Evolutionary conservation across 2,888 invertebrate species (phyloP), one percentile per base, ranked within the genome.

Genomic region (Galerucella nymphaeae): DNA sequence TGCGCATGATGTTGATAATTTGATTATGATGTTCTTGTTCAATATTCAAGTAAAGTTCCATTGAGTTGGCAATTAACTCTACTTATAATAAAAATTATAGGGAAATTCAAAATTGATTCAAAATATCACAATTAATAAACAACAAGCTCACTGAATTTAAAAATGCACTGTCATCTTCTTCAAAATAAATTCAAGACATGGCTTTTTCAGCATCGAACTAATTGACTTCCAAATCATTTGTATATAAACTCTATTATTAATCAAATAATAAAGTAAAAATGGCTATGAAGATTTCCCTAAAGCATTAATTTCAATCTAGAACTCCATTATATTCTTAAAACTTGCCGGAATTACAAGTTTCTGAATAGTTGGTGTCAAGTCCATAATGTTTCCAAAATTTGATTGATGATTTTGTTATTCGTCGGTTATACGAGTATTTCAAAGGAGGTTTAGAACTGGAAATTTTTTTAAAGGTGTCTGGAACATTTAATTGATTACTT

Each of bases 291-390:
- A 41, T 62, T 62, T 41, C n/a, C 63, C 8, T 11, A 63, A 61
- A 70, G 57, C 70, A 70, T 70, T 64, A 70, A 70, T 70, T 57
- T 70, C 63, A 63, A 70, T 70, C 70, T 63, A 23, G 45, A 70
- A 62, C 55, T 63, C 70, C 70, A 70, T 70, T 70, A 70, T 64
- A 70, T 70, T 70, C 69, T 70, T 70, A 70, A 70, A 70, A 70
- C 23, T 70, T 63, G 70, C 70, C 57, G 10, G 70, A 70, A 70
- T 70, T 70, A 70, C 70, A 70, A 70, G 42, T 70, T 70, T 63
- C 57, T 55, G 57, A 70, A 70, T 70, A 70, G 70, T 70, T 70
- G 63, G 45, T 63, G 70, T 70, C 63, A 70, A 57, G 57, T 70
- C 57, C 70, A 70, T 42, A 57, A 57, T 70, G 70, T 70, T 70